Percentiles rank a stretch among this genome's conserved stretches.
Evolutionary conservation across 1,140 invertebrate species (phyloP).

Genomic region (Polyergus mexicanus): DNA sequence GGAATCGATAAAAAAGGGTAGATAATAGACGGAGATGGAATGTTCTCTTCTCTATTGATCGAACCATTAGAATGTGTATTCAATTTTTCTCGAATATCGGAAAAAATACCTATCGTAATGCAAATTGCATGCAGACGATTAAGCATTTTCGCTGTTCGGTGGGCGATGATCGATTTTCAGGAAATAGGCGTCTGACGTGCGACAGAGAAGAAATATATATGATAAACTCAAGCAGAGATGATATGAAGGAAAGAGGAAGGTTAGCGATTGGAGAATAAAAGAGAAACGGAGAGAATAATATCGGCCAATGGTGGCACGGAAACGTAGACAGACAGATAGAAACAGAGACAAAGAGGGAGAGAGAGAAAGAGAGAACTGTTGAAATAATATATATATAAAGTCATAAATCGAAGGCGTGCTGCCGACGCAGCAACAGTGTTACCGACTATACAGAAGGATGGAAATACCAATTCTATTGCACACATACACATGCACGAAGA

Average conservation of each 20-base stretch:
- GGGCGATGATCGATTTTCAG: constrained; percentile 14
- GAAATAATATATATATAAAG: constrained; percentile 56
- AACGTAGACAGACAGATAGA: not conserved
- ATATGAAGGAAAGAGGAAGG: not conserved
- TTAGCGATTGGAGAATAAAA: constrained; percentile 3
- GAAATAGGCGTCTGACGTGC: not conserved
- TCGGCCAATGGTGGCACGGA: not conserved
- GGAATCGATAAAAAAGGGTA: not conserved
- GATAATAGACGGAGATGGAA: not conserved
- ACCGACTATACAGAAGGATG: constrained; percentile 28
- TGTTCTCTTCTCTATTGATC: not conserved
- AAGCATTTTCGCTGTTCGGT: not conserved
- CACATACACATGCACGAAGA: too few relatives aligned
- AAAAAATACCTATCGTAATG: constrained; percentile 7
- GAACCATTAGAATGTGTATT: not conserved
- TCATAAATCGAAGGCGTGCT: constrained; percentile 65
- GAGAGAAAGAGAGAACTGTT: constrained; percentile 47
- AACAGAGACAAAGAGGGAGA: not conserved
- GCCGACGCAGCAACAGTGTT: constrained; percentile 60
- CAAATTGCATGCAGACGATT: constrained; percentile 28
- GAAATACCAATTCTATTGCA: constrained; percentile 17
- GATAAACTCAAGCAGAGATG: constrained; percentile 28
- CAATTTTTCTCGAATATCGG: not conserved
- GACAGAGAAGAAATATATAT: not conserved
- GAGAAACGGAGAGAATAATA: constrained; percentile 25